Evolutionary conservation across 1,140 invertebrate species (phyloP), one percentile per base, ranked within the genome.

Genomic region (Ceratosolen solmsi): DNA sequence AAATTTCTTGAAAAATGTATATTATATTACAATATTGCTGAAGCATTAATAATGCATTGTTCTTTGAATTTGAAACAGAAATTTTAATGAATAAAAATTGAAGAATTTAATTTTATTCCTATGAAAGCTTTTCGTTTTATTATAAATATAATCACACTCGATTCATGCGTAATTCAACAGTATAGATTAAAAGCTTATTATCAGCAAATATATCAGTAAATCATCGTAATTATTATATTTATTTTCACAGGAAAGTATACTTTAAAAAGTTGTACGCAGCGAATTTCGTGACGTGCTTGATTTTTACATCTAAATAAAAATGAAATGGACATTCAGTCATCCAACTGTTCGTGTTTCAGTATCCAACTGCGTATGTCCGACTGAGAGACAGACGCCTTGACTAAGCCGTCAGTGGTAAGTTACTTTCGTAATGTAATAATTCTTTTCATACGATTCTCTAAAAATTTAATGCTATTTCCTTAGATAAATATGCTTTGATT

Each of bases 221-320:
- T n/a, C n/a, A 22, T 20, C 20, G 17, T 54, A 54, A 54, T 22
- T 54, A 22, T 54, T 54, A 22, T 54, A 54, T 54, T 54, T 8
- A 2, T 22, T 20, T 54, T 11, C 17, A 54, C 20, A 54, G 20
- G 17, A 20, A 54, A 54, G 20, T 54, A 54, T 17, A 54, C 20
- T 22, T 54, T 54, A 20, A 63, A n/a, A 27, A 33, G 3, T 63
- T 33, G 11, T 63, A 63, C 27, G 4, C 9, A 63, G 30, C 15
- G 9, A 0, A 63, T 7, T 3, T 30, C 1, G 13, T 1, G 8
- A 33, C 3, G 27, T 17, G 2, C 2, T 63, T 63, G 11, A 33
- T 27, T 20, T 63, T 63, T 30, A 63, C 9, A 63, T 27, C 25
- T 63, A 30, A 63, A 63, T 63, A 30, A 63, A 63, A 63, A 63